Conservation (phyloP, 1,140 invertebrate species). For the Chironomus striatipennis region DNA sequence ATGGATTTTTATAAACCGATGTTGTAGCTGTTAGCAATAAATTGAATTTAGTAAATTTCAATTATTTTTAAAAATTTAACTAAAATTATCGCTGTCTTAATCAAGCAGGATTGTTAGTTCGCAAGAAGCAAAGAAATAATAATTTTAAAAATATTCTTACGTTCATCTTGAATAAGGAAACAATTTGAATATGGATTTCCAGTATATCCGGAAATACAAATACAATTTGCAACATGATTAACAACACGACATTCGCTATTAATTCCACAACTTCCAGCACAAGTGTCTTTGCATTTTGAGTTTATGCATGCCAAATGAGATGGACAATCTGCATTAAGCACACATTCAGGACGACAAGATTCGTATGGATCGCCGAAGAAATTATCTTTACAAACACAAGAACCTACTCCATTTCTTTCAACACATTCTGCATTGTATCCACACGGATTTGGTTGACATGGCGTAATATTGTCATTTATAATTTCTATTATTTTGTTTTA, state of each 20-base stretch:
- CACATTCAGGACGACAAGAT: constrained; percentile 66
- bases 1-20: constrained; percentile 48
- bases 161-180: constrained; percentile 37
- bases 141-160: constrained; percentile 27
- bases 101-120: too few species aligned
- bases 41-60: not conserved
- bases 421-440: constrained; percentile 47
- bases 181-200: constrained; percentile 57
- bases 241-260: constrained; percentile 64
- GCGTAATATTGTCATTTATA: not conserved
- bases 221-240: constrained; percentile 64
- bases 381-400: constrained; percentile 45
- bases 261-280: constrained; percentile 56
- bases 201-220: constrained; percentile 51
- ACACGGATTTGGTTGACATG: constrained; percentile 51
- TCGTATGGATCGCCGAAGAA: constrained; percentile 61
- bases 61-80: not conserved
- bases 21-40: not conserved
- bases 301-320: constrained; percentile 65
- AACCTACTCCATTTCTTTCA: constrained; percentile 42
- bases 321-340: constrained; percentile 65
- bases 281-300: constrained; percentile 65
- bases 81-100: not conserved
- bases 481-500: too few species aligned
- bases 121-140: constrained; percentile 26